These are phyloP conservation scores for Mastomys coucha DNA, from an alignment of 2,113 vertebrate genomes.

Conservation along the genomic window DNA sequence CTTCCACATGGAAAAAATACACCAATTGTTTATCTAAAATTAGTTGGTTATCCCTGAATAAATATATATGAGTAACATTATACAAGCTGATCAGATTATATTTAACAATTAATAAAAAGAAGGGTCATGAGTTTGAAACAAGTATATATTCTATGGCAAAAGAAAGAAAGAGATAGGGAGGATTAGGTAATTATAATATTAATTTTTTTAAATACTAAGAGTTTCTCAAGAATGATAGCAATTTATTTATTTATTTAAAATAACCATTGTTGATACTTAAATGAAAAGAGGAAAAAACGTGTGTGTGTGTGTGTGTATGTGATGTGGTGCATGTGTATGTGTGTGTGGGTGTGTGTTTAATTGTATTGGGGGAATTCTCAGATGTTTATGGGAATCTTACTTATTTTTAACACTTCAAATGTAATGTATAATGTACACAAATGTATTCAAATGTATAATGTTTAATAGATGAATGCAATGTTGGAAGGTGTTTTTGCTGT, in stretches of 20 bases:
- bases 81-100: neutral
- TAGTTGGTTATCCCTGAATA: neutral
- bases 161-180: neutral
- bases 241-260: conserved; percentile 13
- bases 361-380: neutral
- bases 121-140: neutral
- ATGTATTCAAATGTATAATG: no score
- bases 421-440: no score
- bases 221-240: neutral
- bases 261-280: neutral
- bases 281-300: neutral
- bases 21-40: neutral
- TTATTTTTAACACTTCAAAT: neutral
- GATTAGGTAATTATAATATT: neutral
- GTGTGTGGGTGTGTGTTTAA: neutral
- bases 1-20: neutral
- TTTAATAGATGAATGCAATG: neutral
- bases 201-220: neutral
- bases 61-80: neutral
- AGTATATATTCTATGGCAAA: neutral
- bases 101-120: neutral
- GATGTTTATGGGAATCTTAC: neutral
- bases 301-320: neutral
- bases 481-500: neutral
- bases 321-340: neutral